Base-by-base conservation (phyloP, 1,140 invertebrate genomes). In the Macrobrachium rosenbergii region DNA sequence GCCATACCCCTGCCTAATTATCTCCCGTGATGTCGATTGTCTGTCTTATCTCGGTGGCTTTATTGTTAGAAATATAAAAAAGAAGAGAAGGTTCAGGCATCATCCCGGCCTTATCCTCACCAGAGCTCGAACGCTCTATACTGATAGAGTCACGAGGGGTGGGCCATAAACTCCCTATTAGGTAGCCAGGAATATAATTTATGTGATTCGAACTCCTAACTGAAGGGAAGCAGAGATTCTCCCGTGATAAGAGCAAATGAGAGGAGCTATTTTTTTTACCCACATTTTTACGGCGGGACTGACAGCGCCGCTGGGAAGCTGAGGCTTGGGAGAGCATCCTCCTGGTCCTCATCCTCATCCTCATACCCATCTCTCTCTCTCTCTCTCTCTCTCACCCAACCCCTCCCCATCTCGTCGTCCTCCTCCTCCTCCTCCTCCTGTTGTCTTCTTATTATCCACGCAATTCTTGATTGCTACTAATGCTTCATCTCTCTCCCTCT, bases 181-280 rank as follows among this genome's bases (percentile, higher is more conserved):
- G 75, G 75, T 21, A 77, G 75, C 17, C 45, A 59, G 45, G 75
- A 77, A 77, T 77, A 77, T 77, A 77, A 77, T 77, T 77, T 77
- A 77, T 77, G 75, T 77, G 75, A 77, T 77, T 77, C 23, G 75
- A 43, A 21, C 75, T 77, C 75, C 59, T 77, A 77, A 58, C 75
- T 77, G 75, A 77, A 58, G 75, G 52, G 75, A 58, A 43, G 75
- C 45, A 43, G 45, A 77, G 75, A 77, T 77, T 77, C 45, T 58
- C 75, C 19, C n/a, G 52, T 59, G 75, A 77, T 77, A 77, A 77
- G 7, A n/a, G 17, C 75, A 77, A 77, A 77, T 77, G 75, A 77
- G 75, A 58, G 19, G 45, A 37, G 45, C 75, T 23, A 2, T 77
- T 77, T 77, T 77, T 77, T 14, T 58, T 58, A 52, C 52, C 52